Base-by-base conservation (phyloP, 2,797 vertebrate species). In the Gymnopithys bicolor region DNA sequence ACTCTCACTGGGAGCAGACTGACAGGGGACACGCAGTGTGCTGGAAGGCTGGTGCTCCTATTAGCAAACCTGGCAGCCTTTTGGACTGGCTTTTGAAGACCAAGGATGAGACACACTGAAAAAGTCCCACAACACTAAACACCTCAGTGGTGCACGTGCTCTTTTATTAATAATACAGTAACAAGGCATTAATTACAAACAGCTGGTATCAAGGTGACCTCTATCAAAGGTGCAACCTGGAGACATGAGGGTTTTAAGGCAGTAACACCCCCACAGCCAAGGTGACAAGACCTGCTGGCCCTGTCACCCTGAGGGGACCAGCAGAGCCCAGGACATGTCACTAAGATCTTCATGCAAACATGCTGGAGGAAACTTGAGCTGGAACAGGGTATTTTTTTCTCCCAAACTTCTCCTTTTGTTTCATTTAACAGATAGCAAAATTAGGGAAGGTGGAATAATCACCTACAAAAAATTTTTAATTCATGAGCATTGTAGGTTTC, bases 121-220 rank as follows among this genome's bases (percentile, higher is more conserved):
- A 33, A 24, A 70, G 27, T 5, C 10, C 17, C 37, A 19, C 19
- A 41, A 22, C 11, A 32, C 28, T 21, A 11, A 71, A 37, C 33
- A 8, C 2, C 3, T 78, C 16, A 15, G 21, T 24, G 56, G 48
- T 70, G 45, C 39, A 19, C 8, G 2, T 23, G 35, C 53, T 70
- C 80, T 35, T 95, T 96, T 87, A 93, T 95, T 92, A 33, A 60
- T 23, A 27, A 25, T 8, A 39, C 70, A 73, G 30, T 22, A 71
- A 41, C 30, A 79, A 76, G 51, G n/a, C 13, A 30, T 48, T 28
- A 55, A 63, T 62, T 63, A 70, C 67, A 92, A 45, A 33, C n/a
- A 45, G 9, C 14, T 39, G 25, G 73, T 3, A 2, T 53, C 28
- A 12, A 35, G 16, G 60, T 59, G 67, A 89, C 16, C 3, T 5